A percentile compares a stretch with the other conserved stretches of the same genome.
Conservation (phyloP, 1,140 invertebrate species). For the Calliopsis andreniformis region DNA sequence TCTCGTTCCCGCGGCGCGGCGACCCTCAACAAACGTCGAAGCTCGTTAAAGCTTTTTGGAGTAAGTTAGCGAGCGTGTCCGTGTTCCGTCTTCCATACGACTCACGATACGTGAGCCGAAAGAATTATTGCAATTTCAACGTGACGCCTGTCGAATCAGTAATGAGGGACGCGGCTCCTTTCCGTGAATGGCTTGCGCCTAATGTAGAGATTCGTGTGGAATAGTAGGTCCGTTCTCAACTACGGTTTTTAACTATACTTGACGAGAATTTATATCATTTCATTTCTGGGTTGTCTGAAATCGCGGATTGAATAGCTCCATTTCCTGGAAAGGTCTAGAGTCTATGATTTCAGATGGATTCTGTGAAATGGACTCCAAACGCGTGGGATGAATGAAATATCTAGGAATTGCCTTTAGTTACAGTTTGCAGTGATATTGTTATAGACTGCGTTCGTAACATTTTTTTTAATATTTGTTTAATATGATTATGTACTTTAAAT, state of each 20-base stretch:
- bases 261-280: conserved; percentile 24
- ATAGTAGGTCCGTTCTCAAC: background rate
- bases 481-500: no score
- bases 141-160: conserved; percentile 58
- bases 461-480: no score
- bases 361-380: background rate
- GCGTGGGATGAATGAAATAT: no score
- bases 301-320: background rate
- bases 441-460: no score
- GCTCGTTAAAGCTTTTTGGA: conserved; percentile 74
- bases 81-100: conserved; percentile 15
- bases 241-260: background rate
- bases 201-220: conserved; percentile 34
- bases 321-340: background rate
- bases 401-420: no score
- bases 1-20: conserved; percentile 26
- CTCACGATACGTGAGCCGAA: conserved; percentile 72
- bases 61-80: conserved; percentile 63
- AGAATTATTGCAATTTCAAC: conserved; percentile 77
- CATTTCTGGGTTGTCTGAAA: background rate
- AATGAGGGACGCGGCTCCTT: conserved; percentile 38
- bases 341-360: background rate
- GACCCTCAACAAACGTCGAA: conserved; percentile 74
- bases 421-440: no score
- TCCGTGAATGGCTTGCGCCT: conserved; percentile 52